Evolutionary conservation across 2,113 vertebrate species (phyloP).

Genomic region (Podarcis cretensis): DNA sequence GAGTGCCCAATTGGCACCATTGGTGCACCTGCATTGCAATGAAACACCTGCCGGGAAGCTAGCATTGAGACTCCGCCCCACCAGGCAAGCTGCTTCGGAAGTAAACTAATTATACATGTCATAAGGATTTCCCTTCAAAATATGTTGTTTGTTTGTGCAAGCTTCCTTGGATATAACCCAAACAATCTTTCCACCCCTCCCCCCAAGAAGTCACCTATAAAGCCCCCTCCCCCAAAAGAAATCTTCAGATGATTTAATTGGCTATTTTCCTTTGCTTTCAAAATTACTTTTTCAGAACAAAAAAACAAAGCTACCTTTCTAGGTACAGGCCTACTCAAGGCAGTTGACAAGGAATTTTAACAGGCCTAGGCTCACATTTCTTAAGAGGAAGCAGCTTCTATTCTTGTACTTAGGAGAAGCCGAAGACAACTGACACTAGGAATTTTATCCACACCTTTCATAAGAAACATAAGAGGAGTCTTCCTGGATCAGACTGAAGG

Average conservation of each 20-base stretch:
- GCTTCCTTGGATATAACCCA: too few relatives aligned
- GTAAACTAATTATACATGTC: neutral
- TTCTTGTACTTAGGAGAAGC: neutral
- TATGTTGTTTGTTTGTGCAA: neutral
- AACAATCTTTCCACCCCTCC: too few relatives aligned
- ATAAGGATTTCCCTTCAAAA: neutral
- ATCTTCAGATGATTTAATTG: too few relatives aligned
- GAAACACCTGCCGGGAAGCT: too few relatives aligned
- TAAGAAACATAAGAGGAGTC: too few relatives aligned
- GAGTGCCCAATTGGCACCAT: too few relatives aligned
- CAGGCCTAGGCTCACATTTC: constrained; percentile 4
- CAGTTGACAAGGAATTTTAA: neutral
- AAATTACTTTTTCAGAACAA: neutral
- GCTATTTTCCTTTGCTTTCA: neutral
- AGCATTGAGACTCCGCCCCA: too few relatives aligned
- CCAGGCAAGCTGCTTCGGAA: too few relatives aligned
- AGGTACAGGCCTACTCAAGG: neutral
- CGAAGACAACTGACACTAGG: neutral
- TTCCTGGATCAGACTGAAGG: too few relatives aligned
- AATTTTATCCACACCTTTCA: neutral
- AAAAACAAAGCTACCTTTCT: neutral
- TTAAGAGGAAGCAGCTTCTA: neutral
- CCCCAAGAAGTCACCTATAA: too few relatives aligned
- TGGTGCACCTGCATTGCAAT: too few relatives aligned
- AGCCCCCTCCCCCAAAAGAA: too few relatives aligned